Percentiles rank a stretch among this genome's conserved stretches.
phyloP scores from a whole-genome alignment of 2,113 vertebrate species.

The Gambusia holbrooki region DNA sequence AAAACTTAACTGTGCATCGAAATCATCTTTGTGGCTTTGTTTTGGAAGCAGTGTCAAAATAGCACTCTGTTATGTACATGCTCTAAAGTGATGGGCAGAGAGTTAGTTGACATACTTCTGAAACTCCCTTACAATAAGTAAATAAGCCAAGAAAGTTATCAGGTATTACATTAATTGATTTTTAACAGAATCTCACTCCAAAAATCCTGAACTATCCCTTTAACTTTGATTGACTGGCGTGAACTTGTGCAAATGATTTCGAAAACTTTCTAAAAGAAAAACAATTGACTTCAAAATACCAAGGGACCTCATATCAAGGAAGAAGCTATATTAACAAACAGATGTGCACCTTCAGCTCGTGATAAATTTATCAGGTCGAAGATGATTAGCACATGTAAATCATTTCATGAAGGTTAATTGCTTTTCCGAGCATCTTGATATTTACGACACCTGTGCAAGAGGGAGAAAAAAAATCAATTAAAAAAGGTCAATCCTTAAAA shows the following conservation, averaged over 20 bases:
- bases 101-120: too few relatives aligned
- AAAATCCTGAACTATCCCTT: background rate
- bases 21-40: too few relatives aligned
- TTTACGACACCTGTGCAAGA: conserved; percentile 57
- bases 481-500: conserved; percentile 64
- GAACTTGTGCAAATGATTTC: background rate
- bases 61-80: too few relatives aligned
- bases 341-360: background rate
- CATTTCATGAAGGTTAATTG: conserved; percentile 62
- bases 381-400: conserved; percentile 60
- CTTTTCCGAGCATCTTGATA: conserved; percentile 64
- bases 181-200: background rate
- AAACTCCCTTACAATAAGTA: background rate
- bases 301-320: background rate
- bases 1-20: too few relatives aligned
- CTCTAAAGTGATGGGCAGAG: too few relatives aligned
- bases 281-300: background rate
- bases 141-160: background rate
- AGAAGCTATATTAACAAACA: conserved; percentile 8
- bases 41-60: too few relatives aligned
- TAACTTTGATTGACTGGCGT: background rate
- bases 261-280: background rate
- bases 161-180: background rate
- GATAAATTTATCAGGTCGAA: conserved; percentile 14
- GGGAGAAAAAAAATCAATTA: conserved; percentile 46